phyloP scores from a whole-genome alignment of 2,113 vertebrate species.

The Pardalotus punctatus region DNA sequence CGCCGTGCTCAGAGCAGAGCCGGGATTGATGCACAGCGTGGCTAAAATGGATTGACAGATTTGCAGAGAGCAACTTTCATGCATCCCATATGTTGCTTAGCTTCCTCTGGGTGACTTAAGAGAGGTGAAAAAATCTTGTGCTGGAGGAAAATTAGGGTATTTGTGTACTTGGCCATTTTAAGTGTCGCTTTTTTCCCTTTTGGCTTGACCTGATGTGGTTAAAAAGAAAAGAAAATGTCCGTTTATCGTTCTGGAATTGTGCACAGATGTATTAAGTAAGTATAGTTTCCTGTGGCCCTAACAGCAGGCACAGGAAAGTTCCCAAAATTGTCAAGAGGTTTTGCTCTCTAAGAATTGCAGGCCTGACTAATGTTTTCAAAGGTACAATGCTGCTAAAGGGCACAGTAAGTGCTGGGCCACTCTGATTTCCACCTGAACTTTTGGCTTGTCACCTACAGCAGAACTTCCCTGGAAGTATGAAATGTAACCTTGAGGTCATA shows the following conservation, averaged over 20 bases:
- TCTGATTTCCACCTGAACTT: background rate
- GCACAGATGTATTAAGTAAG: background rate
- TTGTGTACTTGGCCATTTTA: background rate
- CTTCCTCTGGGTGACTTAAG: background rate
- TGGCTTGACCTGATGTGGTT: background rate
- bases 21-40: background rate
- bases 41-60: background rate
- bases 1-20: background rate
- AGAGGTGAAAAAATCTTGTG: background rate
- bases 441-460: background rate
- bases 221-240: background rate
- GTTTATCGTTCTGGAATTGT: background rate
- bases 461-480: background rate
- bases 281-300: background rate
- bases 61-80: conserved; percentile 17
- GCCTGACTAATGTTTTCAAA: background rate
- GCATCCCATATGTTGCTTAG: conserved; percentile 28
- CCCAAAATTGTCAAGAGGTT: background rate
- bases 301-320: background rate
- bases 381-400: background rate
- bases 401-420: background rate
- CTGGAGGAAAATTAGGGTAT: background rate
- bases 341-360: background rate
- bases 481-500: background rate
- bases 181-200: background rate